These are phyloP conservation scores for Eudemis profundana DNA, from an alignment of 2,888 invertebrate species.

Conservation along the genomic window DNA sequence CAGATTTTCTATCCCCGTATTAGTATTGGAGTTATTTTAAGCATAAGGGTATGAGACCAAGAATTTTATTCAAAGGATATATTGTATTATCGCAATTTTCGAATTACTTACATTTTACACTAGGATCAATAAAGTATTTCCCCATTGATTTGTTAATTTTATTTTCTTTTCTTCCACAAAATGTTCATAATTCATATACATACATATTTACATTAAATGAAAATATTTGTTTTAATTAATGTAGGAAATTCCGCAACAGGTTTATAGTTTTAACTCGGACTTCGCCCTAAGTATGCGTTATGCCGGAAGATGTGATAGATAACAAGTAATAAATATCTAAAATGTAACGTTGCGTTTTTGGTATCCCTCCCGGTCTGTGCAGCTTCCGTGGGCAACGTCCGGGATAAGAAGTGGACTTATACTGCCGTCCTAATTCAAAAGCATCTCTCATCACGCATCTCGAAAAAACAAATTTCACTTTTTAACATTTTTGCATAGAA, in stretches of 20 bases:
- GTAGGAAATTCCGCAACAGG: conserved; percentile 12
- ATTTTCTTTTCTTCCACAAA: conserved; percentile 51
- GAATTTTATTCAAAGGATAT: conserved; percentile 81
- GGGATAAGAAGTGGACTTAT: too few relatives aligned
- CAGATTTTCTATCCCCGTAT: conserved; percentile 69
- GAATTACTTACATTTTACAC: conserved; percentile 83
- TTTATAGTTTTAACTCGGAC: neutral
- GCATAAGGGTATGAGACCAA: conserved; percentile 80
- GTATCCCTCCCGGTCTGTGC: too few relatives aligned
- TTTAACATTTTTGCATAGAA: too few relatives aligned
- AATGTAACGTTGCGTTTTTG: neutral
- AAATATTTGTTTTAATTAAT: conserved; percentile 27
- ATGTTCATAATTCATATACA: conserved; percentile 30
- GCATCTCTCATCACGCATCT: too few relatives aligned
- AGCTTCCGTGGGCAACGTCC: too few relatives aligned
- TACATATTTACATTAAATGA: conserved; percentile 40
- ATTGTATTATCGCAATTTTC: conserved; percentile 83
- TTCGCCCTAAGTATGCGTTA: neutral
- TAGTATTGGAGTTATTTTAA: conserved; percentile 75
- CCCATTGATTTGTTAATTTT: conserved; percentile 66
- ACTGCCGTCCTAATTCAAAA: too few relatives aligned
- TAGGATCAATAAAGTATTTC: conserved; percentile 85
- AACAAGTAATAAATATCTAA: too few relatives aligned
- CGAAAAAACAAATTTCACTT: too few relatives aligned
- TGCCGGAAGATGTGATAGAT: too few relatives aligned